Percentiles rank a stretch among this genome's conserved stretches.
Conservation (phyloP, 2,113 vertebrate genomes). For the Cranoglanis bouderius region DNA sequence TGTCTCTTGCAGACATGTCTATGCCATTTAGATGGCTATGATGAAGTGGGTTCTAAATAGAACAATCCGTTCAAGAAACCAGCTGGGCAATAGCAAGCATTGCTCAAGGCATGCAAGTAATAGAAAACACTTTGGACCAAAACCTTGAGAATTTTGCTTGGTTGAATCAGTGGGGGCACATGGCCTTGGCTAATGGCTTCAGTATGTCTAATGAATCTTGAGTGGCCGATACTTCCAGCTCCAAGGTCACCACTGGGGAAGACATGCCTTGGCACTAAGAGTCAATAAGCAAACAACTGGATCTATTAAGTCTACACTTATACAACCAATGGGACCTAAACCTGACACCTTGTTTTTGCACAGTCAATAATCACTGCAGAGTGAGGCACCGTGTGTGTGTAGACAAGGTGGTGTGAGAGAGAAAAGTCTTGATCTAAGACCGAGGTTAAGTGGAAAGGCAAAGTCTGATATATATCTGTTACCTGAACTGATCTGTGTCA, state of each 20-base stretch:
- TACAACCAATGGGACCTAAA: conserved; percentile 28
- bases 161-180: conserved; percentile 47
- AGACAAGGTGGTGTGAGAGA: conserved; percentile 6
- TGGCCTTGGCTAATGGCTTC: conserved; percentile 57
- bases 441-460: not conserved
- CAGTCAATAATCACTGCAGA: conserved; percentile 31
- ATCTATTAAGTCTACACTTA: conserved; percentile 38
- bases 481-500: not conserved
- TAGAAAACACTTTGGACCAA: conserved; percentile 38
- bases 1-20: conserved; percentile 26
- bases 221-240: conserved; percentile 41
- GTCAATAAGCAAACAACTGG: conserved; percentile 55
- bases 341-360: conserved; percentile 49
- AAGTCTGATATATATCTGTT: not conserved
- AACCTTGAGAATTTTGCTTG: conserved; percentile 41
- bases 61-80: conserved; percentile 22
- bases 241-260: conserved; percentile 19
- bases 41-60: conserved; percentile 22
- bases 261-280: conserved; percentile 37
- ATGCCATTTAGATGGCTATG: conserved; percentile 20
- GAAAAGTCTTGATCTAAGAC: not conserved
- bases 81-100: conserved; percentile 11
- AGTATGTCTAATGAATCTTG: conserved; percentile 56
- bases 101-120: conserved; percentile 10
- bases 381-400: not conserved